These are phyloP conservation scores for Protobothrops flavoviridis DNA, from an alignment of 2,113 vertebrate species.

Conservation along the genomic window DNA sequence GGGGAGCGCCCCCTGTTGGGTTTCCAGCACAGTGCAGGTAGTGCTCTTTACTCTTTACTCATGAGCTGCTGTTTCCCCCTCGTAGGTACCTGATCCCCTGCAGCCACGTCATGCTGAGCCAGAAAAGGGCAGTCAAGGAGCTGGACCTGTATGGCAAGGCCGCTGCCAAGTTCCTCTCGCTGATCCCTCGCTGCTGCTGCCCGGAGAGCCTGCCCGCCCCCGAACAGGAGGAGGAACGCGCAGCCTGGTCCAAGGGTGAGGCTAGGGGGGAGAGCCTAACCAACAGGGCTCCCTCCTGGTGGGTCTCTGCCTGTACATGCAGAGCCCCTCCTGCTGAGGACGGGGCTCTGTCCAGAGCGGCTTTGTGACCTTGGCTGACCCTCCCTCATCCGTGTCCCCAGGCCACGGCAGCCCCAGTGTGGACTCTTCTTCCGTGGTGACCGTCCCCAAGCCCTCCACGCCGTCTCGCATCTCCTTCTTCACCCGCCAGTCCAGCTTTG, in stretches of 20 bases:
- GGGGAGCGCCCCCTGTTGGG: neutral
- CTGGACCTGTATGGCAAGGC: constrained; percentile 90
- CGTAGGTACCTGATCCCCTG: constrained; percentile 93
- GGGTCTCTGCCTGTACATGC: neutral
- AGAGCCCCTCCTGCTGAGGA: neutral
- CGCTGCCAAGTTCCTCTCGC: constrained; percentile 90
- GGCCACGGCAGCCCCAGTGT: constrained; percentile 81
- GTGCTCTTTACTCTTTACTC: neutral
- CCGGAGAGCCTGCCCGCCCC: constrained; percentile 58
- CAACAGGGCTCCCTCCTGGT: neutral
- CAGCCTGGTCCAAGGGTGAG: constrained; percentile 84
- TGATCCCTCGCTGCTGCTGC: constrained; percentile 90
- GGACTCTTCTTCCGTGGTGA: constrained; percentile 74
- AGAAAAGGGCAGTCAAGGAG: constrained; percentile 89
- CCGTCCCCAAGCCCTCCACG: constrained; percentile 79
- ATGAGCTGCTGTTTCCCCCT: no score
- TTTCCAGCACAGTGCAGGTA: neutral
- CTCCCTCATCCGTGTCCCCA: constrained; percentile 32
- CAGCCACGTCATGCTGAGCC: constrained; percentile 96
- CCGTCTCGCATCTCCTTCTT: constrained; percentile 91
- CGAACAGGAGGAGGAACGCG: constrained; percentile 79
- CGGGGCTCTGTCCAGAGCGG: neutral
- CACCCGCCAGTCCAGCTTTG: constrained; percentile 81
- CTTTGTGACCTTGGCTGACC: neutral
- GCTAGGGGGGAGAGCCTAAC: neutral